Conservation (phyloP, 2,797 vertebrate genomes). For the Todus mexicanus region DNA sequence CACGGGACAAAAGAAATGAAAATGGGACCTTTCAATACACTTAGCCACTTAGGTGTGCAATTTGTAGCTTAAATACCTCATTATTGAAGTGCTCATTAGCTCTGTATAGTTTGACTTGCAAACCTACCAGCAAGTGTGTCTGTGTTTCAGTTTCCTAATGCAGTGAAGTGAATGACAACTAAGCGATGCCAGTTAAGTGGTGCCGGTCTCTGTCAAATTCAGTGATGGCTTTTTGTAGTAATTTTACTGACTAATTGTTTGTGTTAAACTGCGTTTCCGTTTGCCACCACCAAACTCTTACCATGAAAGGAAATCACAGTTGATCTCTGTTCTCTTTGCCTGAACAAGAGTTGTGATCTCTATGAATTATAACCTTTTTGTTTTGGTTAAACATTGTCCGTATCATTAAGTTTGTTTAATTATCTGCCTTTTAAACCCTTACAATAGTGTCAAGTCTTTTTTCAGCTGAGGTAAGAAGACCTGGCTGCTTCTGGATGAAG, state of each 20-base stretch:
- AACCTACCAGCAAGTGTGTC: background rate
- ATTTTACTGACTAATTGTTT: background rate
- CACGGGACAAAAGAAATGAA: background rate
- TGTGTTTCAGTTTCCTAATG: background rate
- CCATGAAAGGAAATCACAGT: background rate
- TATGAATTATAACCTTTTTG: background rate
- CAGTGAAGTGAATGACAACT: background rate
- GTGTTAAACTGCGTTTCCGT: background rate
- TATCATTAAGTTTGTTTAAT: background rate
- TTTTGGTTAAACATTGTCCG: background rate
- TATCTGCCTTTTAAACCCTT: background rate
- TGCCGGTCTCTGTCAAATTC: background rate
- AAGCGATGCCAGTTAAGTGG: background rate
- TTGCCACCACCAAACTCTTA: background rate
- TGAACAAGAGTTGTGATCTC: background rate
- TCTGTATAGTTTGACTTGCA: background rate
- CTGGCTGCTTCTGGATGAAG: background rate
- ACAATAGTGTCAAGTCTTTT: background rate
- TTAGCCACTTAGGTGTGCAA: background rate
- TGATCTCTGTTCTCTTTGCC: background rate
- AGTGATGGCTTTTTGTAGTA: background rate
- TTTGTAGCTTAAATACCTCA: background rate
- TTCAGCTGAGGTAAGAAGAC: background rate
- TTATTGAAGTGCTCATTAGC: background rate
- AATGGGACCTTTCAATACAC: background rate